These are phyloP conservation scores for Coecobrya sp. DNA, from an alignment of 2,888 invertebrate genomes.

Conservation along the genomic window DNA sequence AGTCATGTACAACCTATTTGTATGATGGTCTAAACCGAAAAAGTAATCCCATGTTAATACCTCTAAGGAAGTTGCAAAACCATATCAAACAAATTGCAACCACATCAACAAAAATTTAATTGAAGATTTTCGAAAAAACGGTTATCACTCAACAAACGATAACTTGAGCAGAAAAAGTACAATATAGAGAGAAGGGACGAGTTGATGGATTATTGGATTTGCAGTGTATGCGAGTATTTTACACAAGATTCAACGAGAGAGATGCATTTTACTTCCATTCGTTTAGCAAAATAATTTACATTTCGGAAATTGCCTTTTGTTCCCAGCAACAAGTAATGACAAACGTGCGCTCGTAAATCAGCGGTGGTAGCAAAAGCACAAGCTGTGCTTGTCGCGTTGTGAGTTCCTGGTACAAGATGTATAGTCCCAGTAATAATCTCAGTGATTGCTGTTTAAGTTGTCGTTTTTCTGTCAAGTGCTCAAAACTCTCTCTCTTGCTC, in stretches of 20 bases:
- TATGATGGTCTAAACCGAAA: too few species aligned
- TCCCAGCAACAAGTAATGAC: constrained; percentile 27
- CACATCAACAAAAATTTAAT: background rate
- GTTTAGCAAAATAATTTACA: background rate
- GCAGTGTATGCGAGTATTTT: background rate
- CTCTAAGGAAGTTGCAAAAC: background rate
- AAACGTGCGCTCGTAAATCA: constrained; percentile 51
- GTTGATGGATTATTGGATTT: constrained; percentile 5
- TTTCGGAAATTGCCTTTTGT: constrained; percentile 39
- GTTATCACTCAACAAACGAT: constrained; percentile 35
- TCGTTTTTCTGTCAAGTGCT: constrained; percentile 7
- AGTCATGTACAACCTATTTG: too few species aligned
- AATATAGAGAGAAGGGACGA: background rate
- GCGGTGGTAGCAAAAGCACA: constrained; percentile 12
- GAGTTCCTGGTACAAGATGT: constrained; percentile 8
- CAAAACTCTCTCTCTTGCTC: background rate
- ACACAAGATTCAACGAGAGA: too few species aligned
- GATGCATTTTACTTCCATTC: background rate
- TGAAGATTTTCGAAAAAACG: constrained; percentile 29
- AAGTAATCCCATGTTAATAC: background rate
- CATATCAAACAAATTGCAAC: background rate
- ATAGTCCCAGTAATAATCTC: background rate
- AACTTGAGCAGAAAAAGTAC: background rate
- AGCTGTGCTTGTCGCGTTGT: constrained; percentile 7
- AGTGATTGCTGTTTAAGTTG: background rate